These are phyloP conservation scores for Crambe crambe DNA, from an alignment of 37 sponge, comb jelly and placozoan genomes.

Conservation along the genomic window DNA sequence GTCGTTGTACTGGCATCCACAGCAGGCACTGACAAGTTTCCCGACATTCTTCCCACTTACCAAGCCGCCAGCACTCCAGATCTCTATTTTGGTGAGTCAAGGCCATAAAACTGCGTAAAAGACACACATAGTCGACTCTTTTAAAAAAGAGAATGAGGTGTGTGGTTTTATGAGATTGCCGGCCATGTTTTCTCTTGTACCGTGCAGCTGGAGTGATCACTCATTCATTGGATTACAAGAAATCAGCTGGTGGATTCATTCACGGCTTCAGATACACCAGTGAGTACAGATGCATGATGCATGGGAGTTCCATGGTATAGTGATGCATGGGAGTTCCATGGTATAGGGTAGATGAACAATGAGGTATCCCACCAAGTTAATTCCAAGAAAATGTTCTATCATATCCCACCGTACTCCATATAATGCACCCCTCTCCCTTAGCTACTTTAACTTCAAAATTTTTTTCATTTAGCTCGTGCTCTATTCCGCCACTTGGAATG, in stretches of 20 bases:
- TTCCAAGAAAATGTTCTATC: too few relatives aligned
- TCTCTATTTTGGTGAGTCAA: slow-evolving; percentile 85
- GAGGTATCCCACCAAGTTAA: too few relatives aligned
- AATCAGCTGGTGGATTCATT: slow-evolving; percentile 98
- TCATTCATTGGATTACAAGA: slow-evolving; percentile 80
- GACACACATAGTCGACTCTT: too few relatives aligned
- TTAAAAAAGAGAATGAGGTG: too few relatives aligned
- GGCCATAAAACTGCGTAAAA: too few relatives aligned
- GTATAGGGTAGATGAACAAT: too few relatives aligned
- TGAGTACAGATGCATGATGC: neutral
- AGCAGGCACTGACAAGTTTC: slow-evolving; percentile 68
- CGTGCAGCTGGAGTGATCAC: slow-evolving; percentile 84
- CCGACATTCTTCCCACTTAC: slow-evolving; percentile 69
- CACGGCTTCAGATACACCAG: slow-evolving; percentile 95
- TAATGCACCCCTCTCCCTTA: neutral
- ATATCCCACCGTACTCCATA: too few relatives aligned
- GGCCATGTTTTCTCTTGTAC: neutral
- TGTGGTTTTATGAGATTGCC: too few relatives aligned
- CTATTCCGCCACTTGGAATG: slow-evolving; percentile 83
- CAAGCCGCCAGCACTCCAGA: slow-evolving; percentile 56
- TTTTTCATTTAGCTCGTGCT: slow-evolving; percentile 44
- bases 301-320: too few relatives aligned
- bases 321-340: too few relatives aligned
- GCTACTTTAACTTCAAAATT: neutral
- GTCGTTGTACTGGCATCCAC: neutral